phyloP scores from a whole-genome alignment of 2,113 vertebrate genomes.

The Grantiella picta region DNA sequence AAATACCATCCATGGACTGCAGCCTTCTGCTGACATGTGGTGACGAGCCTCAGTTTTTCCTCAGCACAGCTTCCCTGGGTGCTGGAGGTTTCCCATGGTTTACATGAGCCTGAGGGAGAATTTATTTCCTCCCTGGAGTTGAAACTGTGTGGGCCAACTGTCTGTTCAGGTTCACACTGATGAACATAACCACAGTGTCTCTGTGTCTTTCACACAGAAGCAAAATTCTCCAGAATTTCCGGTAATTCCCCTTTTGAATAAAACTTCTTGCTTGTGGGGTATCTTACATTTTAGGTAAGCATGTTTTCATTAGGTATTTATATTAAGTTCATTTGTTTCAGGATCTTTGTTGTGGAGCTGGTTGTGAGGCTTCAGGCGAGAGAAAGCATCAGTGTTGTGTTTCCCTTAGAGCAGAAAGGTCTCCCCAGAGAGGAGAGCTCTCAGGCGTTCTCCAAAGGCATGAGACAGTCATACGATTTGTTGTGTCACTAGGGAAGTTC shows the following conservation, averaged over 20 bases:
- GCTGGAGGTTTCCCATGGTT: conserved; percentile 21
- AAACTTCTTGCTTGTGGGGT: background rate
- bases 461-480: background rate
- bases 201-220: background rate
- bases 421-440: background rate
- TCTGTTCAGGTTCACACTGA: background rate
- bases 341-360: background rate
- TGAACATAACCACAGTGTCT: background rate
- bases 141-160: background rate
- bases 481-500: background rate
- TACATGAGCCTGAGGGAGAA: background rate
- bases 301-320: background rate
- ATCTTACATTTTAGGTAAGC: background rate
- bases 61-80: background rate
- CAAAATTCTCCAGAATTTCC: background rate
- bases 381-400: background rate
- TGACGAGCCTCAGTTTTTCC: background rate
- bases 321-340: background rate
- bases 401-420: background rate
- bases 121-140: background rate
- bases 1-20: background rate
- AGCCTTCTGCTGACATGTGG: background rate
- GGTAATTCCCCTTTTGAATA: background rate
- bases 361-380: background rate
- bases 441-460: background rate